These are phyloP conservation scores for Cerceris rybyensis DNA, from an alignment of 2,888 invertebrate genomes.

Conservation along the genomic window DNA sequence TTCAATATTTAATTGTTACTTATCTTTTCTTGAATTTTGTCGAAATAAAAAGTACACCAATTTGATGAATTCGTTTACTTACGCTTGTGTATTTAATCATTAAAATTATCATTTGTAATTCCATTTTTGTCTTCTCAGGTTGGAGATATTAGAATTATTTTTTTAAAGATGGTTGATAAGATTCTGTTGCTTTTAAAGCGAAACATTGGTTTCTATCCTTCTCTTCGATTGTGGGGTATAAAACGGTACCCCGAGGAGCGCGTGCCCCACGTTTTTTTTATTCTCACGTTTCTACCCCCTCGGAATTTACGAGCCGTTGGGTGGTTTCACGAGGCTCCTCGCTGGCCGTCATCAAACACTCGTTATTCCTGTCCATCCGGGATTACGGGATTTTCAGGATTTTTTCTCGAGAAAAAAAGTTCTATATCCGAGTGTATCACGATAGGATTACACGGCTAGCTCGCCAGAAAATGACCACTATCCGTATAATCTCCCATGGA, in stretches of 20 bases:
- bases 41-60: no score
- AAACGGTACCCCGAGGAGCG: conserved; percentile 68
- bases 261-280: conserved; percentile 75
- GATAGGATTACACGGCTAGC: conserved; percentile 77
- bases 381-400: conserved; percentile 76
- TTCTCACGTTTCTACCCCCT: conserved; percentile 62
- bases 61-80: no score
- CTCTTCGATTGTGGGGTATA: conserved; percentile 59
- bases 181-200: conserved; percentile 14
- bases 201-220: conserved; percentile 43
- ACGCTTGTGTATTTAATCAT: no score
- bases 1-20: no score
- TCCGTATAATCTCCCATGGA: conserved; percentile 54
- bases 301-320: conserved; percentile 63
- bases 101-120: no score
- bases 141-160: no score
- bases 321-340: conserved; percentile 69
- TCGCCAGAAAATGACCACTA: conserved; percentile 75
- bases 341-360: conserved; percentile 78
- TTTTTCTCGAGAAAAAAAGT: conserved; percentile 70
- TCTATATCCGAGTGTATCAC: conserved; percentile 77
- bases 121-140: no score
- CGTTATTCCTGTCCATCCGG: conserved; percentile 79
- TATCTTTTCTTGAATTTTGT: no score
- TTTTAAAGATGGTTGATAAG: no score